Base-by-base conservation (phyloP, 2,888 invertebrate genomes). In the Lithosia quadra region DNA sequence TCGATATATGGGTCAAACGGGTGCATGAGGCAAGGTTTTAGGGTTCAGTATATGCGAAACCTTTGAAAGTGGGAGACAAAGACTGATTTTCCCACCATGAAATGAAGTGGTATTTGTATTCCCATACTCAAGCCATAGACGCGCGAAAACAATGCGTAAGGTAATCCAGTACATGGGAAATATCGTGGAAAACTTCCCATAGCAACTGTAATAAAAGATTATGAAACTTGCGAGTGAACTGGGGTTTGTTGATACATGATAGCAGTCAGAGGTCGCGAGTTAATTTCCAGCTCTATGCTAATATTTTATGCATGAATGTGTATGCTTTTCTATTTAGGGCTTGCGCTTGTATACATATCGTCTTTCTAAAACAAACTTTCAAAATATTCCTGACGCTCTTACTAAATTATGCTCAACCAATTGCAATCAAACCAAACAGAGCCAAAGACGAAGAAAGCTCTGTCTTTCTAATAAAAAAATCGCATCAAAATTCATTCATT, bases 161-260 rank as follows among this genome's bases (percentile, higher is more conserved):
- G 49, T 63, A 72, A 65, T 63, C 67, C 58, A 57, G 33, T 28
- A 60, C 71, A 74, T 81, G 79, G 73, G 77, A 80, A 79, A 73
- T 69, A 59, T 69, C 28, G 68, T 72, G 63, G 57, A 71, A 72
- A 81, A 75, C 63, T 75, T 80, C 79, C 79, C 81, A 81, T 79
- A 62, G 56, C 62, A 69, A 64, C 39, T 73, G 64, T 69, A 81
- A 77, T 72, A 76, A 79, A 79, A 69, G 78, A 60, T 80, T 81
- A 74, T 68, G 78, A 76, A 78, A 80, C 71, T 67, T 33, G 68
- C 69, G 79, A 79, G 78, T 79, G 74, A 77, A 78, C 75, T 77
- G 72, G 43, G 43, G 49, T 67, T 62, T 60, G 65, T 66, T 24
- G 21, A 21, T 39, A 65, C 49, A 43, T 34, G 34, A 1, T 10